Percentiles rank a stretch among this genome's conserved stretches.
Evolutionary conservation across 2,113 vertebrate genomes (phyloP).

Genomic region (Hydropotes inermis): DNA sequence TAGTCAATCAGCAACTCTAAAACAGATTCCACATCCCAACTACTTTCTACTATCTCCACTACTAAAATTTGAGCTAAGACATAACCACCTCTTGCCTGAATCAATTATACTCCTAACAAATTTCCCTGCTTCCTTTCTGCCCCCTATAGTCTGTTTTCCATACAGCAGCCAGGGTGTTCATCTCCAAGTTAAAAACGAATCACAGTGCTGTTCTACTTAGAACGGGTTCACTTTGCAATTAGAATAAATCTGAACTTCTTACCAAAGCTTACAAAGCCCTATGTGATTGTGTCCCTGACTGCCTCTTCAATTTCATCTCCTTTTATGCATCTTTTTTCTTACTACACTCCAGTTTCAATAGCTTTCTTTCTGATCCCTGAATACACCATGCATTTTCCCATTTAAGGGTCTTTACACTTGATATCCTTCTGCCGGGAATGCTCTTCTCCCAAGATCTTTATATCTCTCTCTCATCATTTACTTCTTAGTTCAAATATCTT

Average conservation of each 20-base stretch:
- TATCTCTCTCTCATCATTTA: background rate
- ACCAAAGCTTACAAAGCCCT: background rate
- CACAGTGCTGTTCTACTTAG: background rate
- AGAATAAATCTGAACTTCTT: constrained; percentile 13
- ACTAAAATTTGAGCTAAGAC: constrained; percentile 8
- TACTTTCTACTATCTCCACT: background rate
- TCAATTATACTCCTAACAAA: background rate
- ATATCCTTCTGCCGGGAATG: background rate
- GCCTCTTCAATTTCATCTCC: background rate
- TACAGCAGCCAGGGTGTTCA: background rate
- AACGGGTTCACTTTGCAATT: background rate
- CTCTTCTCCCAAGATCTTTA: background rate
- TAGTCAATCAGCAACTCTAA: background rate
- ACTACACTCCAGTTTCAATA: background rate
- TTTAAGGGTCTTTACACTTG: background rate
- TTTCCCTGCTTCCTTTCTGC: background rate
- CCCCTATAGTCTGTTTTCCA: background rate
- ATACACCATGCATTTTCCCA: background rate
- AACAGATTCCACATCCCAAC: constrained; percentile 19
- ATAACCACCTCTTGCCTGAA: background rate
- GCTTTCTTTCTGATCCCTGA: background rate
- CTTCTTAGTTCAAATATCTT: constrained; percentile 37
- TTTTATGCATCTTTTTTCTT: constrained; percentile 26
- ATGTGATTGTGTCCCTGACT: background rate
- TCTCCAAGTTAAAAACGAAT: background rate